Conservation (phyloP, 2,113 vertebrate species). For the Actenoides lindsayi region DNA sequence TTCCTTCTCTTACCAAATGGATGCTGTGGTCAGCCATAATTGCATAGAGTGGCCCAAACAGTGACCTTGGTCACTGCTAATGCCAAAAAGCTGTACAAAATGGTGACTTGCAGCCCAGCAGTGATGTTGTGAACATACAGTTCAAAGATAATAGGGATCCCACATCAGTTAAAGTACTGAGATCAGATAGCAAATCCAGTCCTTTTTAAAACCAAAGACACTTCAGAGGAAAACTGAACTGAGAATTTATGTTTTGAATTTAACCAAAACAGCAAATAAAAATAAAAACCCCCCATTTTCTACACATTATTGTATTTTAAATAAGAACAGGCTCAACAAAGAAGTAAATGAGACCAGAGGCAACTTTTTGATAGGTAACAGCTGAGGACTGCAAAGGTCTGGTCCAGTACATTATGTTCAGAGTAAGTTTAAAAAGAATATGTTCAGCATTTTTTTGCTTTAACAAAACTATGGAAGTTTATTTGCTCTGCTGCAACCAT, state of each 20-base stretch:
- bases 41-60: background rate
- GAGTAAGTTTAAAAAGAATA: background rate
- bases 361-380: background rate
- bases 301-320: background rate
- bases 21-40: background rate
- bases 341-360: background rate
- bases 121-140: background rate
- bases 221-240: background rate
- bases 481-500: background rate
- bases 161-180: background rate
- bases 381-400: background rate
- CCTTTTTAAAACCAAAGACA: background rate
- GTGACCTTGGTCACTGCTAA: background rate
- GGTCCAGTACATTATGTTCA: background rate
- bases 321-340: background rate
- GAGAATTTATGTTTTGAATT: background rate
- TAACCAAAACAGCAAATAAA: background rate
- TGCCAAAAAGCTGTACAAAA: background rate
- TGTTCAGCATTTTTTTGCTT: background rate
- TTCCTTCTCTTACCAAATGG: background rate
- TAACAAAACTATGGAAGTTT: background rate
- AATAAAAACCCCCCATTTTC: rapidly evolving
- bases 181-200: background rate
- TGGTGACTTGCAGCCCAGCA: background rate
- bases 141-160: background rate